Percentiles rank a stretch among this genome's conserved stretches.
Conservation (phyloP, 2,797 vertebrate species). For the Myotis vivesi region DNA sequence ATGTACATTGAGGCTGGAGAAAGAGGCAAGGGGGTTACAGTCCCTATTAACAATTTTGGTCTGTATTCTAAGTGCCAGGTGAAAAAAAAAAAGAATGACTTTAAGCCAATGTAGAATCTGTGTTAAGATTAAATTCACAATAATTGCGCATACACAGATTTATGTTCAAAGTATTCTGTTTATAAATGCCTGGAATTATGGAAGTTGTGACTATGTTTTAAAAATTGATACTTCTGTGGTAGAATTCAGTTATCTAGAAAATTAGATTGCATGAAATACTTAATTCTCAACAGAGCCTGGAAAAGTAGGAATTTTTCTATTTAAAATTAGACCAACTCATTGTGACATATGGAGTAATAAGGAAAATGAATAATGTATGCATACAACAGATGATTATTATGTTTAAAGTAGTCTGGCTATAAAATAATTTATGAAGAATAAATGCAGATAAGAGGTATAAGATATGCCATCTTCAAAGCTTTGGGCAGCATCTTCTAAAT, state of each 20-base stretch:
- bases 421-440: slow-evolving; percentile 42
- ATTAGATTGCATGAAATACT: slow-evolving; percentile 12
- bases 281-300: slow-evolving; percentile 11
- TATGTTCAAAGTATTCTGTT: neutral
- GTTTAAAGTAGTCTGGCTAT: slow-evolving; percentile 17
- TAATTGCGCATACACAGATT: neutral
- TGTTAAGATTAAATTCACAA: neutral
- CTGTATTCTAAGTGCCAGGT: neutral
- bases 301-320: slow-evolving; percentile 21
- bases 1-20: neutral
- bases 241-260: slow-evolving; percentile 42
- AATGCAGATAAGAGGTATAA: neutral
- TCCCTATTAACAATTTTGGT: neutral
- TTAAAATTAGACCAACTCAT: slow-evolving; percentile 33
- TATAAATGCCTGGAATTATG: neutral
- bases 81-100: neutral
- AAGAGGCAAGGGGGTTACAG: neutral
- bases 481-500: neutral
- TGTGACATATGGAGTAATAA: slow-evolving; percentile 41
- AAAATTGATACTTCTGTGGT: neutral
- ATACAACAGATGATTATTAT: slow-evolving; percentile 28
- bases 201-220: neutral
- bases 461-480: neutral
- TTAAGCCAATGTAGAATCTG: neutral
- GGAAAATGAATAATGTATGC: slow-evolving; percentile 49